Evolutionary conservation across 2,797 vertebrate species (phyloP), one percentile per base, ranked within the genome.

Genomic region (Nannoperca obscura): DNA sequence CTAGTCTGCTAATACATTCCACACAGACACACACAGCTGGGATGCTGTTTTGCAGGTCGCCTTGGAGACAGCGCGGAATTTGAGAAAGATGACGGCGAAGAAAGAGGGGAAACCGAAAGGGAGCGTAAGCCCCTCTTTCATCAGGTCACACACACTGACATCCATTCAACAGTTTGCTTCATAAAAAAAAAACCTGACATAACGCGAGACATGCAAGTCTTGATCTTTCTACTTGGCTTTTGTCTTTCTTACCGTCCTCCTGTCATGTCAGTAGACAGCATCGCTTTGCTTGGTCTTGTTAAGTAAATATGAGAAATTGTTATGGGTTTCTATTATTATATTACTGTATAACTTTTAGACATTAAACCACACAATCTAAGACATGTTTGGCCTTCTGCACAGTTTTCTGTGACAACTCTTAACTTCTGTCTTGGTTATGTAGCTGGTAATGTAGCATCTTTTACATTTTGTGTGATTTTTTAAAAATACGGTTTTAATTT

Each of bases 11-110:
- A 47, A 62, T 11, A 24, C 74, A 81, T 91, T 86, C 78, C 85
- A 49, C 50, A 61, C 44, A 70, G 59, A 85, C 85, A 57, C 69
- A 70, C 84, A 74, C 79, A 87, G 86, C 72, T 87, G 82, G 71
- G 83, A 88, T 80, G 84, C 84, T 88, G 86, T 88, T 89, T 78
- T 82, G 82, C 40, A 61, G 77, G 81, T 93, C 55, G 68, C 78
- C 79, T 4, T 73, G 86, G 88, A 80, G 80, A 91, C 19, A 70
- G 68, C 52, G 34, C 75, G 66, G 86, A 83, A 88, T 91, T 82
- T 74, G 50, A 19, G 64, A 61, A 58, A 34, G 73, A 83, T 74
- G 65, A 75, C 2, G 22, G 47, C 34, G 60, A 49, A 36, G 22
- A 60, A 34, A 65, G 30, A 67, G 63, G 65, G 61, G 36, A 70